Base-by-base conservation (phyloP, 2,888 invertebrate genomes). In the Drosophila paramelanica region DNA sequence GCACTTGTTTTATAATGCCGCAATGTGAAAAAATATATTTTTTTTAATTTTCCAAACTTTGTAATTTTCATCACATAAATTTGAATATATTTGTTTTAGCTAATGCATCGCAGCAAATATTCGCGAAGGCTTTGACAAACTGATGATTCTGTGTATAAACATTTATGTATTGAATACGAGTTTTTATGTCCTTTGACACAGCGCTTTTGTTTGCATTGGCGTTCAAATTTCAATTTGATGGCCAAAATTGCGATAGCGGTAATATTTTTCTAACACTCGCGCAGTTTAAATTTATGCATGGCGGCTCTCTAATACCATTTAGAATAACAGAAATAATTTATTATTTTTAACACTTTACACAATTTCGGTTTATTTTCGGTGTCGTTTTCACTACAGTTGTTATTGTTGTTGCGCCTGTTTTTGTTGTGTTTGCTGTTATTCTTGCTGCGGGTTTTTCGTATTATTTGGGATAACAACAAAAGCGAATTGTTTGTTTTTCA, bases 321-420 rank as follows among this genome's bases (percentile, higher is more conserved):
- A 79, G 85, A 87, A 89, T 74, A 89, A 89, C 85, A 84, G 85
- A 67, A 86, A 86, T 86, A 86, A 86, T 86, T 86, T 86, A 86
- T 86, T 86, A 89, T 86, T 86, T 86, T 76, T 86, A 86, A 86
- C 85, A 86, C 85, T 89, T 87, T 88, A 89, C 89, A 87, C 89
- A 87, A 89, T 84, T 87, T 88, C 64, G 60, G 72, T 72, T 65
- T 79, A 65, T 80, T 80, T 59, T 68, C 45, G 47, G 45, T 66
- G 67, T 59, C 64, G 62, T 67, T 70, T 79, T 75, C 75, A 73
- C 53, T 58, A 53, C 47, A 41, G 43, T 42, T 51, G 42, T 23
- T 23, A 4, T 27, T 50, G 27, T 49, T 68, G 51, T 47, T 52
- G n/a, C 41, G 64, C 25, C 31, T 52, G 49, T 25, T 43, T 39